Conservation (phyloP, 2,113 vertebrate genomes). For the Pao palembangensis region DNA sequence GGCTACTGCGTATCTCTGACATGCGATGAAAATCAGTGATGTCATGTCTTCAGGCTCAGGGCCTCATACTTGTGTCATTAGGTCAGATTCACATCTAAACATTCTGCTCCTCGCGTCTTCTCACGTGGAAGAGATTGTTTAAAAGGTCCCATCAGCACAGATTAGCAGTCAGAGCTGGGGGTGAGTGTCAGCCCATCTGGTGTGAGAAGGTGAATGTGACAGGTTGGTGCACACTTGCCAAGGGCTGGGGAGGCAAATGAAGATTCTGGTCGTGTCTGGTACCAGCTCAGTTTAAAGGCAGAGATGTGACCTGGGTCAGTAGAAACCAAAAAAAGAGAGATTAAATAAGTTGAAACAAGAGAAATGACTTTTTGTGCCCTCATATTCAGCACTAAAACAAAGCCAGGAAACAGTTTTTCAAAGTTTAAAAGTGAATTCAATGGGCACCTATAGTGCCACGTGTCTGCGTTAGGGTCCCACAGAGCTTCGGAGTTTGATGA, state of each 20-base stretch:
- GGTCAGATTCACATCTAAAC: conserved; percentile 27
- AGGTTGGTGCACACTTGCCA: conserved; percentile 78
- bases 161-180: conserved; percentile 77
- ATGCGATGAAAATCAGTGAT: conserved; percentile 33
- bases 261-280: not conserved
- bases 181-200: conserved; percentile 77
- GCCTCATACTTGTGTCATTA: conserved; percentile 35
- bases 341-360: too few relatives aligned
- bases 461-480: too few relatives aligned
- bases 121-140: too few relatives aligned
- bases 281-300: not conserved
- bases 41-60: conserved; percentile 34
- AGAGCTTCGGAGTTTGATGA: too few relatives aligned
- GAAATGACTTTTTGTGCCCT: too few relatives aligned
- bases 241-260: conserved; percentile 20
- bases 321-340: too few relatives aligned
- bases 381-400: too few relatives aligned
- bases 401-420: too few relatives aligned
- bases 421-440: too few relatives aligned
- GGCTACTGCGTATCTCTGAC: conserved; percentile 24
- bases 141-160: conserved; percentile 93
- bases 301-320: too few relatives aligned
- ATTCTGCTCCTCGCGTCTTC: conserved; percentile 7
- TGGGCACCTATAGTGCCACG: too few relatives aligned
- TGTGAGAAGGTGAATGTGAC: conserved; percentile 77